Percentiles rank a stretch among this genome's conserved stretches.
Evolutionary conservation across 2,888 invertebrate genomes (phyloP).

Genomic region (Calliphora vomitoria): DNA sequence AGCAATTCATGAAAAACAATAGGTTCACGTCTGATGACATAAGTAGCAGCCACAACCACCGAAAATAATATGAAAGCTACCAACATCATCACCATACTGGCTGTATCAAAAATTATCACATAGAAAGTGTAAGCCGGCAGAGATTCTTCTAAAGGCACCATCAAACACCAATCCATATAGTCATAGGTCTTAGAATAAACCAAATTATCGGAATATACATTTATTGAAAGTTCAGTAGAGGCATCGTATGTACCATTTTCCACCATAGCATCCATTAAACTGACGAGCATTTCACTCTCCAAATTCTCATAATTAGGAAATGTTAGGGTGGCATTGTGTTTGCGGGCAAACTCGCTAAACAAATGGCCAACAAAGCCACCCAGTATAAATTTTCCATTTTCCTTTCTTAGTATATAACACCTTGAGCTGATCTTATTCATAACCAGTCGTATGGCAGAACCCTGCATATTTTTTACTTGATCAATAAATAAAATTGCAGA

Average conservation of each 20-base stretch:
- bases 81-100: slow-evolving; percentile 29
- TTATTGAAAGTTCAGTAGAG: slow-evolving; percentile 38
- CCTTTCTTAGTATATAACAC: slow-evolving; percentile 38
- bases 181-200: slow-evolving; percentile 53
- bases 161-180: slow-evolving; percentile 51
- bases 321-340: slow-evolving; percentile 67
- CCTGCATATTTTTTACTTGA: slow-evolving; percentile 66
- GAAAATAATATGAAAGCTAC: slow-evolving; percentile 55
- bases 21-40: slow-evolving; percentile 16
- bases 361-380: slow-evolving; percentile 67
- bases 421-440: slow-evolving; percentile 64
- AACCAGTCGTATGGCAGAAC: slow-evolving; percentile 50
- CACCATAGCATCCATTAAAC: slow-evolving; percentile 23
- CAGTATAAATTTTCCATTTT: slow-evolving; percentile 13
- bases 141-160: slow-evolving; percentile 71
- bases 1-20: slow-evolving; percentile 18
- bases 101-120: slow-evolving; percentile 64
- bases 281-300: not conserved
- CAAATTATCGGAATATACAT: not conserved
- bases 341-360: slow-evolving; percentile 61
- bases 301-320: slow-evolving; percentile 28
- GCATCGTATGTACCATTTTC: slow-evolving; percentile 66
- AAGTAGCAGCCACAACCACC: slow-evolving; percentile 48
- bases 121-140: slow-evolving; percentile 71
- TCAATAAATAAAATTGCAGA: slow-evolving; percentile 46